A percentile compares a stretch with the other conserved stretches of the same genome.
These are phyloP conservation scores for Centrocercus urophasianus DNA, from an alignment of 2,113 vertebrate species.

Conservation along the genomic window DNA sequence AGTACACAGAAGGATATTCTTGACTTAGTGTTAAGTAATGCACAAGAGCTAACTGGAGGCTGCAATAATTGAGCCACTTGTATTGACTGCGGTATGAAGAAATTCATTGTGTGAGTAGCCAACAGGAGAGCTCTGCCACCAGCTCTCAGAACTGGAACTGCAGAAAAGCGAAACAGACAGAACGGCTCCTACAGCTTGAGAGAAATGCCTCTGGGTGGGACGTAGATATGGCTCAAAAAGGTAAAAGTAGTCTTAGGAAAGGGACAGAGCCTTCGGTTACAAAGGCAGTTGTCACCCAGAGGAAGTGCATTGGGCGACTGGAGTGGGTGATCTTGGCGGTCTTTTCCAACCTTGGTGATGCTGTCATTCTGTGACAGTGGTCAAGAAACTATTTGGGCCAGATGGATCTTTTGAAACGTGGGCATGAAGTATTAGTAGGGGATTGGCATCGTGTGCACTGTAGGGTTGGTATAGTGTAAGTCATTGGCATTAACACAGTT, in stretches of 20 bases:
- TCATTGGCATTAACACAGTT: neutral
- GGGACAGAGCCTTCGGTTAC: neutral
- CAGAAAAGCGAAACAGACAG: neutral
- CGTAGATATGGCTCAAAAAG: neutral
- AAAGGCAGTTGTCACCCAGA: neutral
- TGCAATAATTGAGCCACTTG: neutral
- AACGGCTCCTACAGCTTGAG: neutral
- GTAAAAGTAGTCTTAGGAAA: neutral
- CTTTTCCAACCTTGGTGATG: no score
- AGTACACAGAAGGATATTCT: slow-evolving; percentile 21
- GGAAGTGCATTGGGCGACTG: no score
- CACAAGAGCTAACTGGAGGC: neutral
- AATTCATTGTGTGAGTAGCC: neutral
- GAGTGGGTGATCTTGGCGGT: no score
- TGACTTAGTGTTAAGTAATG: slow-evolving; percentile 7
- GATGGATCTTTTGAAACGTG: neutral
- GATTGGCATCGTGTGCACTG: neutral
- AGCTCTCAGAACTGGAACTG: neutral
- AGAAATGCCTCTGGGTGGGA: neutral
- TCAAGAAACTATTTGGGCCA: neutral
- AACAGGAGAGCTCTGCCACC: neutral
- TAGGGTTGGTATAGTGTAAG: neutral
- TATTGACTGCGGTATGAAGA: neutral
- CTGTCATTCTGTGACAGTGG: no score
- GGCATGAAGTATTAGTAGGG: fast-evolving